These are phyloP conservation scores for Ischnus inquisitorius DNA, from an alignment of 2,888 invertebrate species.

Conservation along the genomic window DNA sequence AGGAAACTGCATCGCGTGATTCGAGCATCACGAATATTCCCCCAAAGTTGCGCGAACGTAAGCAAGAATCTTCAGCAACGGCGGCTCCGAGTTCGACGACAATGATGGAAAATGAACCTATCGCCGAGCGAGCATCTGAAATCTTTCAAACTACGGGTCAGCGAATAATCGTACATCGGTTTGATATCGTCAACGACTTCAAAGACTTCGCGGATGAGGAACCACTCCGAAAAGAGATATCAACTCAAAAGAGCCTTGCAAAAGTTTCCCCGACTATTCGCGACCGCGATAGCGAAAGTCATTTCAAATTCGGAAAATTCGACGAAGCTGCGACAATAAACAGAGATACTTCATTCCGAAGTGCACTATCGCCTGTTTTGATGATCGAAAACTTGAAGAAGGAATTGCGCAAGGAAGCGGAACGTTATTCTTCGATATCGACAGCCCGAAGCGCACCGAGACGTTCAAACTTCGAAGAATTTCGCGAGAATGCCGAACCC, in stretches of 20 bases:
- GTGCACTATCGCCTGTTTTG: constrained; percentile 2
- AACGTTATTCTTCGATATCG: constrained; percentile 23
- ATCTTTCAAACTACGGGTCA: constrained; percentile 9
- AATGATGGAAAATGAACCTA: background rate
- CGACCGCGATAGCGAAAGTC: background rate
- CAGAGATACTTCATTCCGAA: background rate
- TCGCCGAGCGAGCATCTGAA: background rate
- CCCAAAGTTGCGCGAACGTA: constrained; percentile 8
- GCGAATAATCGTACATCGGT: background rate
- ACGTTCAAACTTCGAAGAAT: background rate
- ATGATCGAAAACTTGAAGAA: constrained; percentile 58
- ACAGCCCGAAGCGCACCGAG: background rate
- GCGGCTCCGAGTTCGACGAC: background rate
- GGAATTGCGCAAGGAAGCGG: constrained; percentile 47
- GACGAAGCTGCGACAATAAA: background rate
- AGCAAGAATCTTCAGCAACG: background rate
- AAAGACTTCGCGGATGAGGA: background rate
- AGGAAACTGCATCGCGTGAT: background rate
- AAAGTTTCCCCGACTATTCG: background rate
- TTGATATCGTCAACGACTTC: background rate
- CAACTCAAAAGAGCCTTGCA: background rate
- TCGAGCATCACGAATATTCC: background rate
- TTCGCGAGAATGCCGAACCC: constrained; percentile 10
- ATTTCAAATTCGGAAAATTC: background rate
- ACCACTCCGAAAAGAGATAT: background rate